These are phyloP conservation scores for Colletes gigas DNA, from an alignment of 1,140 invertebrate species.

Conservation along the genomic window DNA sequence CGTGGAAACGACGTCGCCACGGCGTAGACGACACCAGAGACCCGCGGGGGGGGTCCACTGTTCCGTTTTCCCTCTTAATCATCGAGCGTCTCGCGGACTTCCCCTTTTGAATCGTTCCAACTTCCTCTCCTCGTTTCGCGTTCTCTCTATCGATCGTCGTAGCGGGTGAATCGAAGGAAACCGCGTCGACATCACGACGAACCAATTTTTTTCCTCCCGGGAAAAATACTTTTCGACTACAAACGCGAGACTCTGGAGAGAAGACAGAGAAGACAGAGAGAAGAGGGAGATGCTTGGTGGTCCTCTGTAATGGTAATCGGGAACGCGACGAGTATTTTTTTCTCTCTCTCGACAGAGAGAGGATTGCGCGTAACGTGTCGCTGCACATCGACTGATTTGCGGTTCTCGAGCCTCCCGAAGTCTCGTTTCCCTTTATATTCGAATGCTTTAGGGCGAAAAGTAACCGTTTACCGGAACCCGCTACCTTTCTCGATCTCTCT, in stretches of 20 bases:
- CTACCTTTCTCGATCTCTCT: no score
- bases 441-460: neutral
- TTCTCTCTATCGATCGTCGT: slow-evolving; percentile 26
- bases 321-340: neutral
- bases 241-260: slow-evolving; percentile 11
- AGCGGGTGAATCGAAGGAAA: slow-evolving; percentile 33
- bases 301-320: slow-evolving; percentile 31
- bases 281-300: neutral
- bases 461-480: neutral
- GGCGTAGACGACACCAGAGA: slow-evolving; percentile 33
- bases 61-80: slow-evolving; percentile 60
- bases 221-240: slow-evolving; percentile 27
- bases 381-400: slow-evolving; percentile 34
- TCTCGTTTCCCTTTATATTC: neutral
- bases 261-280: no score
- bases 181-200: slow-evolving; percentile 28
- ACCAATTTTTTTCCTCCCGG: slow-evolving; percentile 51
- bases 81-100: slow-evolving; percentile 54
- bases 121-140: neutral
- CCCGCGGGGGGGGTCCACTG: no score
- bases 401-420: neutral
- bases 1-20: slow-evolving; percentile 19
- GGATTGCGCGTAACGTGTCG: slow-evolving; percentile 25
- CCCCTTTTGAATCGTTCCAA: slow-evolving; percentile 14
- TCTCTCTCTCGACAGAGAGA: neutral